A percentile compares a stretch with the other conserved stretches of the same genome.
Evolutionary conservation across 64 coral and sea anemone genomes (phyloP).

Genomic region (Stylophora pistillata): DNA sequence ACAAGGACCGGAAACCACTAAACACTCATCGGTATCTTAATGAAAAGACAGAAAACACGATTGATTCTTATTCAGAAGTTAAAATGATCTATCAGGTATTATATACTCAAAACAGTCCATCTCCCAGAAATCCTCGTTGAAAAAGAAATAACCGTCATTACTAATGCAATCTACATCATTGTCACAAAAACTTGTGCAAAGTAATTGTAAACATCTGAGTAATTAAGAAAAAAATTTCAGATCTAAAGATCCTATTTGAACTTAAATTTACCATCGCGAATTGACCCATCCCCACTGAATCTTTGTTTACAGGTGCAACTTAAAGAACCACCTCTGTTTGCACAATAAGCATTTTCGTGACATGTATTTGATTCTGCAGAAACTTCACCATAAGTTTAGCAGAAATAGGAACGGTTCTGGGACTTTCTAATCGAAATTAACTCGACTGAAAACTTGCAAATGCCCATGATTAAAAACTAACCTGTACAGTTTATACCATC

Average conservation of each 20-base stretch:
- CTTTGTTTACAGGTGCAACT: conserved; percentile 20
- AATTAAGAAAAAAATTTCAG: not conserved
- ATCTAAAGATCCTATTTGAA: not conserved
- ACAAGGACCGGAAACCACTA: not conserved
- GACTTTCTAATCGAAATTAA: too few relatives aligned
- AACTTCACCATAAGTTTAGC: not conserved
- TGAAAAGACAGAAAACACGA: not conserved
- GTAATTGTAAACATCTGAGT: too few relatives aligned
- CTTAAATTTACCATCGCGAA: conserved; percentile 26
- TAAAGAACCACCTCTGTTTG: conserved; percentile 40
- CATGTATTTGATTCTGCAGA: not conserved
- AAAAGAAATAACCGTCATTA: too few relatives aligned
- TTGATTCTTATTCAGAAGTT: too few relatives aligned
- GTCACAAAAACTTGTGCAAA: too few relatives aligned
- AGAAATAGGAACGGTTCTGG: too few relatives aligned
- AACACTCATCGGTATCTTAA: conserved; percentile 9
- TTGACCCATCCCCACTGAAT: conserved; percentile 22
- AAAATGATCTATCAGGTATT: too few relatives aligned
- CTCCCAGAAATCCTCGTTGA: too few relatives aligned
- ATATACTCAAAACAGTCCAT: too few relatives aligned
- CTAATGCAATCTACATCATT: too few relatives aligned
- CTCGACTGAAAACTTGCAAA: too few relatives aligned
- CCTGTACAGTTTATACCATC: not conserved
- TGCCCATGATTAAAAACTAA: too few relatives aligned
- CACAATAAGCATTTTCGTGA: conserved; percentile 41